Conservation (phyloP, 2,797 vertebrate species). For the Carapus acus region DNA sequence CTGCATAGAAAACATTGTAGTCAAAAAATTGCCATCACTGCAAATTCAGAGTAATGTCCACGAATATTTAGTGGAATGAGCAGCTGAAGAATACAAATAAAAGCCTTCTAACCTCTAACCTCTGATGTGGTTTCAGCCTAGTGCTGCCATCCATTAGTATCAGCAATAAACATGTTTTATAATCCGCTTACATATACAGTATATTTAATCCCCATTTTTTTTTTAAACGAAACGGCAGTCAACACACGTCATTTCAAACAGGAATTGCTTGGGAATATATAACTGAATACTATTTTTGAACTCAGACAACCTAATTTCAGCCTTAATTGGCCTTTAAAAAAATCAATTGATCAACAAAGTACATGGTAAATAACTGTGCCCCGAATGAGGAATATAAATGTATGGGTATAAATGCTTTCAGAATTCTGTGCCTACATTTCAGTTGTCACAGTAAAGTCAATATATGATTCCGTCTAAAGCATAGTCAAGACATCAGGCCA, state of each 20-base stretch:
- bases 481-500: not conserved
- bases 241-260: too few relatives aligned
- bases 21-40: not conserved
- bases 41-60: not conserved
- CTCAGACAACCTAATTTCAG: too few relatives aligned
- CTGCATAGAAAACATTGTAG: constrained; percentile 61
- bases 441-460: too few relatives aligned
- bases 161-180: constrained; percentile 23
- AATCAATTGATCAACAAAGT: too few relatives aligned
- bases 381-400: too few relatives aligned
- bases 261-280: constrained; percentile 7
- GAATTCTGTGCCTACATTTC: too few relatives aligned
- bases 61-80: not conserved
- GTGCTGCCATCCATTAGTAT: constrained; percentile 22
- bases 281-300: not conserved
- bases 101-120: not conserved
- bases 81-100: too few relatives aligned
- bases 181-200: constrained; percentile 25
- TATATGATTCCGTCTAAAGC: too few relatives aligned
- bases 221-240: too few relatives aligned
- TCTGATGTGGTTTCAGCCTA: constrained; percentile 11
- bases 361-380: too few relatives aligned
- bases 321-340: too few relatives aligned
- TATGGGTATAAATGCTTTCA: too few relatives aligned
- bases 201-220: constrained; percentile 53